These are phyloP conservation scores for Cossypha polioptera DNA, from an alignment of 2,797 vertebrate species.

Conservation along the genomic window DNA sequence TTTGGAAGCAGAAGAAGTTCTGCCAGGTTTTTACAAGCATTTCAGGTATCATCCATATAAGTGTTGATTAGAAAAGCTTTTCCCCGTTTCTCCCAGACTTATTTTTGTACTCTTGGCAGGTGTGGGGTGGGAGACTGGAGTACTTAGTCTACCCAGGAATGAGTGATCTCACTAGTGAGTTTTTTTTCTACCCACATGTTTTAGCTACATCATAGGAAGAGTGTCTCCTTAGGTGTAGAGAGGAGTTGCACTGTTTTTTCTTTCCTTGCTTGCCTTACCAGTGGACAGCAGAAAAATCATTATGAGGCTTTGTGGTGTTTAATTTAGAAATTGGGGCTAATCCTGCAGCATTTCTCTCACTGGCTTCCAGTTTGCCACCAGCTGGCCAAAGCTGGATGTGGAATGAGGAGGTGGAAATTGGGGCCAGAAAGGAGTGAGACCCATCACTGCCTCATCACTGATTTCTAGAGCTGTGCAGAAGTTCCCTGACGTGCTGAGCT, in stretches of 20 bases:
- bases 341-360: background rate
- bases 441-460: background rate
- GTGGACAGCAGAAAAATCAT: background rate
- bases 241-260: background rate
- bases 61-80: slow-evolving; percentile 33
- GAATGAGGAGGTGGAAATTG: background rate
- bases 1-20: slow-evolving; percentile 52
- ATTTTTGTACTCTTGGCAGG: slow-evolving; percentile 29
- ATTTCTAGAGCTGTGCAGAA: background rate
- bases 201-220: background rate
- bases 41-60: slow-evolving; percentile 29
- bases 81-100: background rate
- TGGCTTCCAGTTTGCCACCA: background rate
- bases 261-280: background rate
- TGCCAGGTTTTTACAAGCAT: slow-evolving; percentile 7
- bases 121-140: slow-evolving; percentile 27
- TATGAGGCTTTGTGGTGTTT: background rate
- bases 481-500: background rate
- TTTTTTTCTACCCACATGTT: background rate
- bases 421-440: background rate
- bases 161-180: background rate
- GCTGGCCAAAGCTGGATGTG: background rate
- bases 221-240: background rate
- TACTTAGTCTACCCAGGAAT: background rate
- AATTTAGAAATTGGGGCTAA: background rate